Evolutionary conservation across 2,797 vertebrate genomes (phyloP).

Genomic region (Pangasius mekongensis): DNA sequence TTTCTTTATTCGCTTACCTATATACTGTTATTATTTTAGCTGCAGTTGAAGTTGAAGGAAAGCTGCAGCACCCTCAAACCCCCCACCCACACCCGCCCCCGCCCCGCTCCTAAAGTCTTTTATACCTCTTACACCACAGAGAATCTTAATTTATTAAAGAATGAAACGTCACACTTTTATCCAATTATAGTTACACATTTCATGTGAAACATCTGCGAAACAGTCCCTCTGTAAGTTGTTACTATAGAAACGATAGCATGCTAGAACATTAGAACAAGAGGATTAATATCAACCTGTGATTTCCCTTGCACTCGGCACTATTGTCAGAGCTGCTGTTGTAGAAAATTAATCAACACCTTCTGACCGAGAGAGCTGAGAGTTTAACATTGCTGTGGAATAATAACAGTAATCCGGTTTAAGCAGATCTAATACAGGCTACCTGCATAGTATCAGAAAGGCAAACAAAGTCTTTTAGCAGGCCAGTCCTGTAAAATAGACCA

Average conservation of each 20-base stretch:
- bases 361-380: background rate
- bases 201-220: background rate
- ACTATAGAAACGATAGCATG: background rate
- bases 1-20: background rate
- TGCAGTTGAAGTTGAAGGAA: background rate
- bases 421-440: background rate
- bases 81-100: background rate
- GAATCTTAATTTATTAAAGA: background rate
- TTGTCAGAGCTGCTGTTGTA: background rate
- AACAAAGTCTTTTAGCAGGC: background rate
- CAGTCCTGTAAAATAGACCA: background rate
- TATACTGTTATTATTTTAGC: background rate
- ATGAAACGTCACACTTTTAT: background rate
- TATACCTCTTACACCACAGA: background rate
- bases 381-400: background rate
- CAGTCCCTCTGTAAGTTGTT: background rate
- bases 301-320: background rate
- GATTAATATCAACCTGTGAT: background rate
- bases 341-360: background rate
- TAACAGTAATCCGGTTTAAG: background rate
- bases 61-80: background rate
- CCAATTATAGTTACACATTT: background rate
- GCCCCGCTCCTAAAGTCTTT: background rate
- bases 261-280: background rate
- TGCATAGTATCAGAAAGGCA: background rate